phyloP scores from a whole-genome alignment of 2,888 invertebrate genomes.

The Calameuta filiformis region DNA sequence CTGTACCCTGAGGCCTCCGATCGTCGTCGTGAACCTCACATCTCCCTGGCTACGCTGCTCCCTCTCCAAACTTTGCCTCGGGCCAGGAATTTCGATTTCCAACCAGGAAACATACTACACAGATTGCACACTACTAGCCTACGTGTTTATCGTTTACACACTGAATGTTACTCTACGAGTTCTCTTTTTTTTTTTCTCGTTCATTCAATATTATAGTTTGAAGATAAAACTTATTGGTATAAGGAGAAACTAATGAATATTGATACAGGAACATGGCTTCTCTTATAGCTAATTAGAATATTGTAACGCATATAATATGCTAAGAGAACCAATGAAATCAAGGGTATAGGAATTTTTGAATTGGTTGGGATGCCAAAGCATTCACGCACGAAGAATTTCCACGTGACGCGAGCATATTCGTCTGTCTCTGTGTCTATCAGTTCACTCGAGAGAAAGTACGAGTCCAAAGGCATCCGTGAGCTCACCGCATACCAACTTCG shows the following conservation, averaged over 20 bases:
- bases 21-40: background rate
- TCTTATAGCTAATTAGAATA: background rate
- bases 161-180: too few relatives aligned
- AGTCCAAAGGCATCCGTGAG: slow-evolving; percentile 31
- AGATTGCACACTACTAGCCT: background rate
- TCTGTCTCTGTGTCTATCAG: background rate
- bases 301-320: background rate
- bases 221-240: background rate
- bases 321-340: background rate
- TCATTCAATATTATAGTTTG: background rate
- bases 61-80: background rate
- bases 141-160: background rate
- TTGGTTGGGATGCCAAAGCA: background rate
- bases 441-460: slow-evolving; percentile 42
- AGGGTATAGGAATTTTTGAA: background rate
- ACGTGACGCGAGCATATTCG: background rate
- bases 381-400: background rate
- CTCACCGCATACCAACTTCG: slow-evolving; percentile 31
- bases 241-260: background rate
- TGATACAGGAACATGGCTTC: background rate
- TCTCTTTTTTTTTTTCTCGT: background rate
- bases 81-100: background rate
- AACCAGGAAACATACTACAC: background rate
- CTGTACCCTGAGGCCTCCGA: background rate
- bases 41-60: background rate